Evolutionary conservation across 1,140 invertebrate genomes (phyloP), one percentile per base, ranked within the genome.

Genomic region (Drosophila varians): DNA sequence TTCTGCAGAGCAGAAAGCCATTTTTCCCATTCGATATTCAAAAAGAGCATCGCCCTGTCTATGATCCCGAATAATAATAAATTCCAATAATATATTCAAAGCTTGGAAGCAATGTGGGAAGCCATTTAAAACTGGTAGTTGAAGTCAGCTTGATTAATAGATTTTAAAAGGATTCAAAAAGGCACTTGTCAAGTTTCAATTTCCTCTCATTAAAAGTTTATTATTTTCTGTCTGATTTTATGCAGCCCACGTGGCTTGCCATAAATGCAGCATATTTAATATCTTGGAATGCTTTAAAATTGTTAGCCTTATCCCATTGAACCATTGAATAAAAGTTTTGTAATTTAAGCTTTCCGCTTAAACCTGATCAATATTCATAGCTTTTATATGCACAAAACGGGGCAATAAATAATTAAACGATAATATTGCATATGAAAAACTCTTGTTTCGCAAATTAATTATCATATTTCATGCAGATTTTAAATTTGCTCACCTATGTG

Each of bases 381-480:
- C 43, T 43, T 49, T 21, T 34, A 57, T 56, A 54, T 46, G 46
- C 45, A 57, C 36, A 70, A 26, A 57, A 57, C 31, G 53, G 21
- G 38, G 62, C 45, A 34, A 70, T 60, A 72, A 70, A 71, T 72
- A 70, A 72, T 60, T 70, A 70, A 71, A 70, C 66, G 68, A 71
- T 51, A 70, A 60, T 70, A 71, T 47, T 60, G 34, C 25, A 23
- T 26, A 26, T 53, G 16, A 54, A 45, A 34, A 38, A 45, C 46
- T 69, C 47, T 57, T 68, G 28, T 69, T 70, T 49, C 55, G 46
- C 65, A 70, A 71, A 60, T 71, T 71, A 71, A 70, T 70, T 71
- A 65, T 52, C 65, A 70, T 70, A 71, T 58, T 71, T 71, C 54
- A 71, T 21, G 68, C 62, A 70, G 68, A 72, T 72, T 72, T 72